Base-by-base conservation (phyloP, 2,888 invertebrate genomes). In the Drosophila lacicola region DNA sequence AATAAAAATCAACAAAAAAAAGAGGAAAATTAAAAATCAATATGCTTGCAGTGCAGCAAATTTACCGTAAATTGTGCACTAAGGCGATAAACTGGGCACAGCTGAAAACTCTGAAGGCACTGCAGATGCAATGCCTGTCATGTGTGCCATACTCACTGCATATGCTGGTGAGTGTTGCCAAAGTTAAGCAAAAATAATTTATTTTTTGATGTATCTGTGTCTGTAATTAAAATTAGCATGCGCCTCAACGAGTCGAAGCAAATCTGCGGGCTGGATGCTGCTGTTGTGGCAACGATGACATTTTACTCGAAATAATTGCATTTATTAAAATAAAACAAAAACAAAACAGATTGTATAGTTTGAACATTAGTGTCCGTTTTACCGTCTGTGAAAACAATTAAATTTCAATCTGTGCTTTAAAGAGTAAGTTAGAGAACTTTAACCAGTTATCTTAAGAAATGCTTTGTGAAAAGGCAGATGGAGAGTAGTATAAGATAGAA, bases 221-320 rank as follows among this genome's bases (percentile, higher is more conserved):
- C 75, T 69, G 70, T 82, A 82, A 82, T 87, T 88, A 69, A 82
- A 84, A 77, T 88, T 85, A 84, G 55, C 82, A 82, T 87, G 73
- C 46, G 70, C 25, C 34, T 21, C 34, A 58, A 41, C 45, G 34
- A 47, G 54, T 63, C n/a, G 39, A 33, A 53, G 55, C 45, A 49
- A 61, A 53, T 64, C 60, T 74, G 46, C 63, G 45, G 61, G 62
- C 68, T 21, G 29, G 11, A 45, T 58, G 46, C 36, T n/a, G 33
- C 39, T 77, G 60, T 34, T 54, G 37, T 37, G 9, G 11, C n/a
- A 41, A 4, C 19, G 11, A 25, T 29, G 17, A n/a, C 41, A 42
- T 36, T 62, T 21, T 33, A 13, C 34, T 17, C 21, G 11, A 44
- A 37, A 9, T 37, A 44, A 50, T 49, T 50, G 21, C 33, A 42